Evolutionary conservation across 2,797 vertebrate species (phyloP), one percentile per base, ranked within the genome.

Genomic region (Phoebastria nigripes): DNA sequence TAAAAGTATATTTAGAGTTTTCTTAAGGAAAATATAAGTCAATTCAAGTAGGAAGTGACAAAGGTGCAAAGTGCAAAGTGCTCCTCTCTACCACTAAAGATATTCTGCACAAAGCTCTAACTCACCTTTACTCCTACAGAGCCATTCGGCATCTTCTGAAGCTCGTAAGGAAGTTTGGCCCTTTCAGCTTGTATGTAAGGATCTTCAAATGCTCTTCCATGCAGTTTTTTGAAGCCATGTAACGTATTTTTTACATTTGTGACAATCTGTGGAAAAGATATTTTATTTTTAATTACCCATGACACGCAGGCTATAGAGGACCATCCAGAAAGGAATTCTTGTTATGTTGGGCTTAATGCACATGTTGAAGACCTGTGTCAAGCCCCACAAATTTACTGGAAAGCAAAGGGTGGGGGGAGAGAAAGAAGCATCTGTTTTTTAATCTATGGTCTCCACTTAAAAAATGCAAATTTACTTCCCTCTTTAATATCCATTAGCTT

Each of bases 221-320:
- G 99, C 95, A 99, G 98, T 89, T 98, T 99, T 97, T 99, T 99
- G 97, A 99, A 99, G 72, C 99, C 98, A 94, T 99, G 99, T 51
- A 99, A 95, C 51, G 99, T 98, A 92, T 99, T 99, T 98, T 99
- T 99, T 97, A 99, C 98, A 85, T 99, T 99, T 81, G 99, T 99
- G 97, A 99, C 98, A 6, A 99, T 98, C 99, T 99, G 98, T 73
- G 65, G 51, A 87, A 77, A 92, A 94, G 12, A 92, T 28, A 89
- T 5, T 79, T 78, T 28, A 26, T 39, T 70, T 81, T 76, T 18
- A 35, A 26, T 77, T 55, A 72, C 12, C 6, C 21, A 3, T 18
- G 11, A 55, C 24, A 46, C 3, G 3, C 33, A 72, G 31, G 56
- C 29, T 12, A 35, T 1, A 58, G 44, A 82, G 28, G 16, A 73